Evolutionary conservation across 2,113 vertebrate species (phyloP), one percentile per base, ranked within the genome.

Genomic region (Azemiops feae): DNA sequence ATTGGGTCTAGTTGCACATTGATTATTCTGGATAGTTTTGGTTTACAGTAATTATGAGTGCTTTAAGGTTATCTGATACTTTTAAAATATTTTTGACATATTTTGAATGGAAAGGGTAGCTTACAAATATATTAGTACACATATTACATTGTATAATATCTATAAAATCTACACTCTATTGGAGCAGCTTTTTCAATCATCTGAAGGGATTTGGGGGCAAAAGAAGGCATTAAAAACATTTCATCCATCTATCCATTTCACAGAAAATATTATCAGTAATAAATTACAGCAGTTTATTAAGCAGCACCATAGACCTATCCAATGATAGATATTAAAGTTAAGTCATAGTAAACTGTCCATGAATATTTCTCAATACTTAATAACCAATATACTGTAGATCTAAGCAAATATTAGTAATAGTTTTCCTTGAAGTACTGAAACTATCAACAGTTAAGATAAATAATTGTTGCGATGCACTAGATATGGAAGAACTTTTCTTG

Each of bases 331-430:
- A 5, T 9, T 14, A 5, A 34, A 39, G 45, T 58, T 92, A 88
- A n/a, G 64, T 88, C 57, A 88, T 88, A 57, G 52, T 92, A 64
- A 92, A 69, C 47, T 60, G 30, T 27, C 22, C 43, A 43, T 50
- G 91, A 55, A 64, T 58, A 87, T 87, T 92, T 60, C 25, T 27
- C 54, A 50, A 14, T 60, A 87, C 50, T 87, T 87, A 92, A 87
- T 43, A 60, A 92, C 90, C 69, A 85, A 92, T 50, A 92, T 87
- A 57, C 5, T 23, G 55, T 57, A 87, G 47, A 55, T 50, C 43
- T 92, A 87, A 87, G 43, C 74, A 60, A 92, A 92, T 87, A 87
- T 87, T 87, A 87, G 43, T 60, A 86, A 86, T 86, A 85, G 43
- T 3, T 54, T 22, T 58, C 39, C 34, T 54, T 87, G 53, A 58